Base-by-base conservation (phyloP, 1,140 invertebrate genomes). In the Catajapyx aquilonaris region DNA sequence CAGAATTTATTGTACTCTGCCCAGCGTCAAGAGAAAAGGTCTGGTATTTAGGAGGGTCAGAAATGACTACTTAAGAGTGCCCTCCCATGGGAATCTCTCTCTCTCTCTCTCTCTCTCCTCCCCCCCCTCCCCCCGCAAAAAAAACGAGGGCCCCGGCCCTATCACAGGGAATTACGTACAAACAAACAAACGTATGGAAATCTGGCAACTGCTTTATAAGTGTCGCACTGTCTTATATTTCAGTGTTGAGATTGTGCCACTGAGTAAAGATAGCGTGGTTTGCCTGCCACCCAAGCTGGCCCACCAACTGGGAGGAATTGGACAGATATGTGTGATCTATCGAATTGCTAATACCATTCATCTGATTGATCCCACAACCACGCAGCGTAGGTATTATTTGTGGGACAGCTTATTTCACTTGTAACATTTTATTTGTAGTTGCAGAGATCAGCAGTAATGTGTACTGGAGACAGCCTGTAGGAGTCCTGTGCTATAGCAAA, bases 261-360 rank as follows among this genome's bases (percentile, higher is more conserved):
- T 98, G 15, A 97, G 91, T 20, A 96, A 94, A 55, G 85, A 98
- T 55, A 91, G 91, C 53, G 61, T 97, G 34, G 76, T 99, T 13
- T 97, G 93, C 56, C 60, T 99, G 9, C 73, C 88, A 3, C 74
- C 78, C 52, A 81, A 83, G 52, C 52, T 94, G 38, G 81, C 84
- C 5, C 79, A 85, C 48, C 75, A 80, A 42, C 57, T 95, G 4
- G 93, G 88, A n/a, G 84, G 84, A 40, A 87, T 99, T 49, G 79
- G 73, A 31, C 77, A 85, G 10, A 62, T 99, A 32, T 93, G 86
- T 58, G 60, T 99, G 19, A 77, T 94, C 11, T 64, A 78, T 46
- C 73, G 84, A 53, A 86, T 97, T 1, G 83, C 88, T 2, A 87
- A 78, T 54, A 61, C 72, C 9, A 69, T 99, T 38, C 81, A 91